Evolutionary conservation across 1,140 invertebrate species (phyloP).

Genomic region (Dufourea novaeangliae): DNA sequence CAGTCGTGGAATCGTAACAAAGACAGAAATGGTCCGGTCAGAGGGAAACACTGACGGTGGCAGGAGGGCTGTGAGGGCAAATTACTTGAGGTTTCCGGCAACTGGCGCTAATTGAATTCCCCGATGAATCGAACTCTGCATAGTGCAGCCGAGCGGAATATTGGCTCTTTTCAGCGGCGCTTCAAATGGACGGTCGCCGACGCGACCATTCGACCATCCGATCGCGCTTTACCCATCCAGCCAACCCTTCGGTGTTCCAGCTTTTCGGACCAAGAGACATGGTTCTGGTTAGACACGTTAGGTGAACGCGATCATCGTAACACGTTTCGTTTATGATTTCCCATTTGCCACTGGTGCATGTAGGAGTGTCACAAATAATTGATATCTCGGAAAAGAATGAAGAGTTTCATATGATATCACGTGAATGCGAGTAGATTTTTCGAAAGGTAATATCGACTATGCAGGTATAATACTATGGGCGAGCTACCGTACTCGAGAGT

Average conservation of each 20-base stretch:
- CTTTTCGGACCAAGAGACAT: neutral
- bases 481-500: no score
- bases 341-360: no score
- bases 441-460: no score
- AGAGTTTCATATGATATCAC: neutral
- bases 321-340: neutral
- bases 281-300: slow-evolving; percentile 3
- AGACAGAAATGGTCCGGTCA: neutral
- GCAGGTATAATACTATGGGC: no score
- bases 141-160: slow-evolving; percentile 72
- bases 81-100: slow-evolving; percentile 80
- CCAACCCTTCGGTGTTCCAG: slow-evolving; percentile 27
- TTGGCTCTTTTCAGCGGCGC: slow-evolving; percentile 75
- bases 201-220: slow-evolving; percentile 25
- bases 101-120: slow-evolving; percentile 80
- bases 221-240: slow-evolving; percentile 21
- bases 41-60: neutral
- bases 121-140: slow-evolving; percentile 77
- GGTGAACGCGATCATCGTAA: neutral
- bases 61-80: slow-evolving; percentile 68
- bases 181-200: slow-evolving; percentile 62
- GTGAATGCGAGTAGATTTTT: no score
- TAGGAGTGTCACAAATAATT: neutral
- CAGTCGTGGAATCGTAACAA: slow-evolving; percentile 31
- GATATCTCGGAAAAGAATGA: neutral